Evolutionary conservation across 2,888 invertebrate species (phyloP), one percentile per base, ranked within the genome.

Genomic region (Eulithis testata): DNA sequence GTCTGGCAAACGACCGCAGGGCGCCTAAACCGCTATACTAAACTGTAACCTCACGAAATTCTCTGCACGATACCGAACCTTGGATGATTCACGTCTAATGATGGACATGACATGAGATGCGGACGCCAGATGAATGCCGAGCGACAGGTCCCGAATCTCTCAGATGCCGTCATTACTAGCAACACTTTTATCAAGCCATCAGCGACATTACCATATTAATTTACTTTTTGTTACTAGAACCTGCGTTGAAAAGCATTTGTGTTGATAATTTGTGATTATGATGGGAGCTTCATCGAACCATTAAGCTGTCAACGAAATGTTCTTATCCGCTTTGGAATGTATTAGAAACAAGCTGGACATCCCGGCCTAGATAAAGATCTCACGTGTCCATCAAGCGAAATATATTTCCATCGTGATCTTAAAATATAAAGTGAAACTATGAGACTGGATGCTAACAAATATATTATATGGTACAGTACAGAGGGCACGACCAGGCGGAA

Each of bases 1-100:
- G 69, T 87, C 86, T 67, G 69, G 76, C 85, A 79, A 84, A 90
- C 87, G 89, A 89, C 90, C 90, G 87, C 88, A 88, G 91, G 90
- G 90, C 91, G 87, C 89, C 86, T 86, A 87, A 87, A 90, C 92
- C 92, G 92, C 91, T 91, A 92, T 88, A 91, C 85, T 91, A 91
- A 91, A 91, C 92, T 92, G 90, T 91, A 91, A 92, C 92, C 92
- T 91, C 91, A 91, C 92, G 91, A 92, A 92, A 92, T 91, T 87
- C 90, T 87, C 86, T 76, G 88, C 90, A 89, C 90, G 90, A 88
- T 90, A 88, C 86, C 75, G 81, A 76, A 49, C 21, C 49, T 49
- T 49, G 81, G 86, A 85, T 91, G 91, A 91, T 89, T 91, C 91
- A 90, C 85, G 83, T 87, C 79, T 88, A 90, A 91, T 90, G 89